Evolutionary conservation across 2,797 vertebrate genomes (phyloP).

Genomic region (Sebastolobus alascanus): DNA sequence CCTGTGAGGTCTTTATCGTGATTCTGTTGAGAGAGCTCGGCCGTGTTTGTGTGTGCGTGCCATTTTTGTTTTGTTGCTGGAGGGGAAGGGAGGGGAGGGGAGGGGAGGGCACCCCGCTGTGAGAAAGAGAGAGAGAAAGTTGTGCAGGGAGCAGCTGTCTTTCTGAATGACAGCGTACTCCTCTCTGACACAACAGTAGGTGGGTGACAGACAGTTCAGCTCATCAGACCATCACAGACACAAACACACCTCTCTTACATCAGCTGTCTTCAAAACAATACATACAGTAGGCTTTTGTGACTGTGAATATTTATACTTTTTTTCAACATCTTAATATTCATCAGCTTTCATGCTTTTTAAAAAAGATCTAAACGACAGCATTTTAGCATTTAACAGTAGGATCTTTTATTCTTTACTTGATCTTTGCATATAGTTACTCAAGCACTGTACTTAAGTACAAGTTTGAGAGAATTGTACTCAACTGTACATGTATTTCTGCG

Average conservation of each 20-base stretch:
- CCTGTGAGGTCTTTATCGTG: conserved; percentile 40
- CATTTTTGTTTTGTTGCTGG: conserved; percentile 28
- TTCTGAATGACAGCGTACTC: conserved; percentile 42
- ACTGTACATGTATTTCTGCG: too few relatives aligned
- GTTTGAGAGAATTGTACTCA: too few relatives aligned
- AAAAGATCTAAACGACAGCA: background rate
- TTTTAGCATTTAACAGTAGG: background rate
- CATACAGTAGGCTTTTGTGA: background rate
- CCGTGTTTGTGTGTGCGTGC: conserved; percentile 13
- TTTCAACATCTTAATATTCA: background rate
- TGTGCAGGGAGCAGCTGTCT: conserved; percentile 49
- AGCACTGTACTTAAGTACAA: too few relatives aligned
- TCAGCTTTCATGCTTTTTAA: background rate
- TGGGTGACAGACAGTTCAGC: conserved; percentile 52
- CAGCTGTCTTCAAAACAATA: background rate
- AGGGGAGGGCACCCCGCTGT: conserved; percentile 27
- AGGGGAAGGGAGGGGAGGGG: background rate
- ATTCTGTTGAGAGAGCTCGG: conserved; percentile 25
- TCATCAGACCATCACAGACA: conserved; percentile 39
- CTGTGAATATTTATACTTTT: background rate
- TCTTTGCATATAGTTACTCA: background rate
- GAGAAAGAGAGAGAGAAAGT: conserved; percentile 17
- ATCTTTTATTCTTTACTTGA: background rate
- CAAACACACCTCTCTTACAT: conserved; percentile 5
- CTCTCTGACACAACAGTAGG: conserved; percentile 46